Evolutionary conservation across 2,888 invertebrate genomes (phyloP).

Genomic region (Trissonchulus sp.): DNA sequence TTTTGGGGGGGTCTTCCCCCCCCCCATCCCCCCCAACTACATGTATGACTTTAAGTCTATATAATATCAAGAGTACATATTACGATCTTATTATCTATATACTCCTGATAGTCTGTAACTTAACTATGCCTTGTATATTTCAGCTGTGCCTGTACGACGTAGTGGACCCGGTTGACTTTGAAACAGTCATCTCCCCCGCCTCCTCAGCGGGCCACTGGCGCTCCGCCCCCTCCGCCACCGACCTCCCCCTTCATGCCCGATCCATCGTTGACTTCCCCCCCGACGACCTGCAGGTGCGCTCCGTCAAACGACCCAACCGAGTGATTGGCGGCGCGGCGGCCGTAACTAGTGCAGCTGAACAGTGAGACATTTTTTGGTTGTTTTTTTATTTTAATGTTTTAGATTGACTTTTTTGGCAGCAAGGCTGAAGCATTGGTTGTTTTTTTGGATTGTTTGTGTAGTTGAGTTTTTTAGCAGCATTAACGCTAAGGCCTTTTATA

Average conservation of each 20-base stretch:
- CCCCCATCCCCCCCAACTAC: no score
- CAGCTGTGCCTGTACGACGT: conserved; percentile 27
- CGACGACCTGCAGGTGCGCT: conserved; percentile 43
- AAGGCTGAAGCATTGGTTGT: no score
- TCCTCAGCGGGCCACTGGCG: conserved; percentile 28
- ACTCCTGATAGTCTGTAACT: no score
- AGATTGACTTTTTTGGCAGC: no score
- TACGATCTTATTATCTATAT: neutral
- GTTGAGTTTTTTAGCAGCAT: no score
- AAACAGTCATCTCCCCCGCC: conserved; percentile 24
- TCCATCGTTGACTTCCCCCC: conserved; percentile 41
- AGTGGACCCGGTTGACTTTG: conserved; percentile 30
- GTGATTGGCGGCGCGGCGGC: conserved; percentile 32
- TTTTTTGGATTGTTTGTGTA: no score
- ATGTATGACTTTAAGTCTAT: no score
- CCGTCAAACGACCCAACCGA: conserved; percentile 32
- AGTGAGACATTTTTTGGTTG: neutral
- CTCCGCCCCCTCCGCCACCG: neutral
- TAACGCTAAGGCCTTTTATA: no score
- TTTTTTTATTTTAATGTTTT: no score
- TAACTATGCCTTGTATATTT: conserved; percentile 1
- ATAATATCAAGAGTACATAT: no score
- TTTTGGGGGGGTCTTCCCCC: no score
- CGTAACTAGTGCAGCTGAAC: neutral
- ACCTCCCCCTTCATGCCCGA: no score